Evolutionary conservation across 2,113 vertebrate species (phyloP).

Genomic region (Dipodomys ordii): DNA sequence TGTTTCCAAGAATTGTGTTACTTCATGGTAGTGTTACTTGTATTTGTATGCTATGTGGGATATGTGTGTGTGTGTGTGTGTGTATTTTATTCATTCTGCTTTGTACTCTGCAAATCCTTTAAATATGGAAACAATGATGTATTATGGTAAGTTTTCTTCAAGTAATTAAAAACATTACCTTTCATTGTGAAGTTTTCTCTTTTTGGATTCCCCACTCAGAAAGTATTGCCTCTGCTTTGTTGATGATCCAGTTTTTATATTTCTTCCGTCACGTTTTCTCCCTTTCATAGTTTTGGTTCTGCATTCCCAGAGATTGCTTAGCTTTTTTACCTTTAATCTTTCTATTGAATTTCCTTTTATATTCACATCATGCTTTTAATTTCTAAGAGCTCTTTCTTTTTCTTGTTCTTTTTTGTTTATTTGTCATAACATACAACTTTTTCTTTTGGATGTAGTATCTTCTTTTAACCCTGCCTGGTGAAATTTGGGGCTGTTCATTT

Average conservation of each 20-base stretch:
- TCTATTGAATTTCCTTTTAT: neutral
- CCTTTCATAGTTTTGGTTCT: neutral
- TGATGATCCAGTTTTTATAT: neutral
- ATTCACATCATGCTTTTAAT: neutral
- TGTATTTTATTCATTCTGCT: neutral
- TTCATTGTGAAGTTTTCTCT: neutral
- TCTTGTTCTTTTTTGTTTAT: neutral
- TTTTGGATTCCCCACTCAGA: neutral
- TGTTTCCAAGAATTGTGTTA: neutral
- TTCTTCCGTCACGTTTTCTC: neutral
- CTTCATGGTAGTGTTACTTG: neutral
- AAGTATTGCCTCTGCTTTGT: neutral
- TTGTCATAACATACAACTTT: neutral
- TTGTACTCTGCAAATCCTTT: neutral
- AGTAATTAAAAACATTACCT: neutral
- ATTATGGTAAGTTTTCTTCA: neutral
- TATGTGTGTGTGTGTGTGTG: too few relatives aligned
- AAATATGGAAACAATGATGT: neutral
- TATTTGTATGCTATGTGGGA: too few relatives aligned
- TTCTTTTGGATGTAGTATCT: neutral
- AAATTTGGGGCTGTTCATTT: neutral
- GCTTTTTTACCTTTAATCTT: neutral
- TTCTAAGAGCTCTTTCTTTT: neutral
- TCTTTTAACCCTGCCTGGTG: neutral
- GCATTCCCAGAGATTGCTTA: neutral